Evolutionary conservation across 2,797 vertebrate species (phyloP).

Genomic region (Manis pentadactyla): DNA sequence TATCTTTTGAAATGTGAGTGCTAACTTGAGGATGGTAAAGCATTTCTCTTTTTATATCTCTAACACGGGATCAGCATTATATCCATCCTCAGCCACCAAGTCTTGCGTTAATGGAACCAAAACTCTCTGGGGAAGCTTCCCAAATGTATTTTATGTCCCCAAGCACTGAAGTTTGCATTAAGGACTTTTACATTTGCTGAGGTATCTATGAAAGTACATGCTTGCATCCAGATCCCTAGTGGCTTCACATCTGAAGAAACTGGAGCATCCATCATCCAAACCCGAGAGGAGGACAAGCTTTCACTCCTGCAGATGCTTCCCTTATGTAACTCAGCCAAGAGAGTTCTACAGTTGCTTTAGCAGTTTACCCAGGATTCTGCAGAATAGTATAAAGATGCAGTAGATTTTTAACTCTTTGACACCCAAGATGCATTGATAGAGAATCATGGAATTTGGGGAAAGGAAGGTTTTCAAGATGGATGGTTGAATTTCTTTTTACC

Average conservation of each 20-base stretch:
- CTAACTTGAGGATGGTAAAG: slow-evolving; percentile 55
- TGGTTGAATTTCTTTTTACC: neutral
- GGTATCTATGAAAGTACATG: slow-evolving; percentile 53
- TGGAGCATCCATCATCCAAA: neutral
- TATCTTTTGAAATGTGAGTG: slow-evolving; percentile 50
- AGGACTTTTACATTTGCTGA: slow-evolving; percentile 57
- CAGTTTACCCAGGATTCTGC: neutral
- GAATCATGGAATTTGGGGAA: neutral
- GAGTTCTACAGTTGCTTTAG: neutral
- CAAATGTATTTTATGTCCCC: slow-evolving; percentile 51
- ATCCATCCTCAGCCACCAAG: slow-evolving; percentile 60
- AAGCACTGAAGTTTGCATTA: slow-evolving; percentile 39
- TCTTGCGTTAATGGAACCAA: slow-evolving; percentile 73
- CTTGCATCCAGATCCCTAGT: slow-evolving; percentile 5
- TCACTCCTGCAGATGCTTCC: neutral
- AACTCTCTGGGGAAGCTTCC: slow-evolving; percentile 58
- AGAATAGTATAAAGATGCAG: neutral
- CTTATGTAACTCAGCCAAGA: neutral
- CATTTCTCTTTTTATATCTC: slow-evolving; percentile 64
- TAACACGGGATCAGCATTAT: slow-evolving; percentile 57
- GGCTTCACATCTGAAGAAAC: neutral
- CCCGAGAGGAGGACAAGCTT: neutral
- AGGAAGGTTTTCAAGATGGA: neutral
- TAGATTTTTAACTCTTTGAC: slow-evolving; percentile 19
- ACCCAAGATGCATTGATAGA: neutral